Percentiles rank a stretch among this genome's conserved stretches.
Conservation (phyloP, 2,797 vertebrate species). For the Steatocranus sp. region DNA sequence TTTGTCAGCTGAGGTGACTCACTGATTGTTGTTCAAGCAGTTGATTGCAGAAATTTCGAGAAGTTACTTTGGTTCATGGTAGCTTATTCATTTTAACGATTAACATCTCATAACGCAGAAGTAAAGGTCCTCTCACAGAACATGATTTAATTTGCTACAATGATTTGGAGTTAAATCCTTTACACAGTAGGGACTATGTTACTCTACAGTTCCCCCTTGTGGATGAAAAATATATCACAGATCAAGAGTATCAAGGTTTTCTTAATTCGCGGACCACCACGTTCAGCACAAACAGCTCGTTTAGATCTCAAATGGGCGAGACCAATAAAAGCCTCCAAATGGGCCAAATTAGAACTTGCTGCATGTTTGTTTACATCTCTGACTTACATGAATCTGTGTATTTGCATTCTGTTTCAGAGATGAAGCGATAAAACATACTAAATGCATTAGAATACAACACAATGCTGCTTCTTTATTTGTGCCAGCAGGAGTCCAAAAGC, state of each 20-base stretch:
- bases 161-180: not conserved
- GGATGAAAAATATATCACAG: fast-evolving
- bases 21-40: not conserved
- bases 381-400: not conserved
- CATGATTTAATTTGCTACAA: fast-evolving
- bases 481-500: not conserved
- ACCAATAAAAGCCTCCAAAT: too few species aligned
- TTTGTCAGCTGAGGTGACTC: constrained; percentile 12
- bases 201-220: not conserved
- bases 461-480: not conserved
- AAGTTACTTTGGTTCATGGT: not conserved
- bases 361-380: fast-evolving
- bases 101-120: not conserved
- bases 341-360: fast-evolving
- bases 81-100: fast-evolving
- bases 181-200: not conserved
- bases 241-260: fast-evolving
- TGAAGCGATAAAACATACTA: not conserved
- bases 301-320: not conserved
- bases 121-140: not conserved
- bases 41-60: not conserved
- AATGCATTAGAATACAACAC: not conserved
- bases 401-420: not conserved
- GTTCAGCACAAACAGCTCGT: not conserved
- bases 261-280: not conserved